Conservation (phyloP, 2,113 vertebrate species). For the Gnathonemus longibarbis region DNA sequence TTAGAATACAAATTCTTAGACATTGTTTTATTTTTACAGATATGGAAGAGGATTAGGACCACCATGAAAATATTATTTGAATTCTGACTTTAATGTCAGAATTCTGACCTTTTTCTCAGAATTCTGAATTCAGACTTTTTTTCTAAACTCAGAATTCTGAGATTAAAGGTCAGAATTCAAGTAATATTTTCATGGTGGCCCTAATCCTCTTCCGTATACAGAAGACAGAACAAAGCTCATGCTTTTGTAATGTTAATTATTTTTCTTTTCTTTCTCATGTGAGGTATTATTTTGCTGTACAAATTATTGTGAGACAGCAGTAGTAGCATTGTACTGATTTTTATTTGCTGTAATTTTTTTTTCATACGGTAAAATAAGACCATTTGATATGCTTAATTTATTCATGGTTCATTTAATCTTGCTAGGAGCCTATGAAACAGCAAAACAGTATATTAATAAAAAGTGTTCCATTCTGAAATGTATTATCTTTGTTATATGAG, state of each 20-base stretch:
- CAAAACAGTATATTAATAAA: neutral
- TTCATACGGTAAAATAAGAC: neutral
- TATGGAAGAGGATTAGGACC: no score
- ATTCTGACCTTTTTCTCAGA: no score
- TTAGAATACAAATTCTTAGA: neutral
- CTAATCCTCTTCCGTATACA: neutral
- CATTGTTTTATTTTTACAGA: neutral
- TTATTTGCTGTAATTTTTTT: neutral
- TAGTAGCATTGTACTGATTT: neutral
- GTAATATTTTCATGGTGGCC: no score
- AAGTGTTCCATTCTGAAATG: neutral
- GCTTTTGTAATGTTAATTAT: neutral
- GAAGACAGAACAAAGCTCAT: neutral
- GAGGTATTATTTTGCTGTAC: neutral
- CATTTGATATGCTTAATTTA: neutral
- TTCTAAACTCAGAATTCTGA: no score
- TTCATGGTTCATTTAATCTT: neutral
- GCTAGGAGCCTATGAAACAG: neutral
- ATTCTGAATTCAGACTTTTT: no score
- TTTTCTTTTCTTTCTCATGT: neutral
- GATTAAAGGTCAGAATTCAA: no score
- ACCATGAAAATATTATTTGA: no score
- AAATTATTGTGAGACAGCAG: neutral
- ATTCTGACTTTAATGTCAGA: no score
- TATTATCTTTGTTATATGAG: neutral